Evolutionary conservation across 2,797 vertebrate genomes (phyloP), one percentile per base, ranked within the genome.

Genomic region (Thunnus albacares): DNA sequence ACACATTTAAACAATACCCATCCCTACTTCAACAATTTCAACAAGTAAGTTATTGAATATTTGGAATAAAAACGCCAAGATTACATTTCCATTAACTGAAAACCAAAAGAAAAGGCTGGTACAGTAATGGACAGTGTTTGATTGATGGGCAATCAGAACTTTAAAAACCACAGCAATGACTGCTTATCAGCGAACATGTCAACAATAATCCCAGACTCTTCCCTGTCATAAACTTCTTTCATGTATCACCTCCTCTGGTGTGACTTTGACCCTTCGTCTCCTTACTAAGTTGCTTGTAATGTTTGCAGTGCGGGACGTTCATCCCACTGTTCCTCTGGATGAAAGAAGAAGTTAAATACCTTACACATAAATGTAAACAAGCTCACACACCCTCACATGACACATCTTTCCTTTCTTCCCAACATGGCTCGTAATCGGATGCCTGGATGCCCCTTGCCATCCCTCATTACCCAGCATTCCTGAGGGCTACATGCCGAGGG

Each of bases 381-480:
- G 72, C 79, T 81, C 75, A 18, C 85, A 73, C 84, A 72, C 74
- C 70, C 86, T 83, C 87, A 80, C 76, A 81, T 80, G 78, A 86
- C 84, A 84, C 75, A 82, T 84, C 82, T 82, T 85, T 84, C 84
- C 79, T 90, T 90, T 93, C 88, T 92, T 89, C 91, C 89, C 89
- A 92, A 91, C 89, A 93, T 90, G 89, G 84, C 77, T 78, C 49
- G 92, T 91, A 93, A 92, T 83, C 24, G 51, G 90, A 93, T 63
- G 81, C 90, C 85, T 83, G 72, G 81, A 91, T 87, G 87, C 81
- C 82, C 84, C 87, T 86, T 81, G 77, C 87, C 88, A 87, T 89
- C 87, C 85, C 92, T 94, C 91, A 90, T 95, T 95, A 95, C 93
- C 94, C 92, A 81, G 75, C 92, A 94, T 94, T 94, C 93, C 92